These are phyloP conservation scores for Lochmaea crataegi DNA, from an alignment of 2,888 invertebrate genomes.

Conservation along the genomic window DNA sequence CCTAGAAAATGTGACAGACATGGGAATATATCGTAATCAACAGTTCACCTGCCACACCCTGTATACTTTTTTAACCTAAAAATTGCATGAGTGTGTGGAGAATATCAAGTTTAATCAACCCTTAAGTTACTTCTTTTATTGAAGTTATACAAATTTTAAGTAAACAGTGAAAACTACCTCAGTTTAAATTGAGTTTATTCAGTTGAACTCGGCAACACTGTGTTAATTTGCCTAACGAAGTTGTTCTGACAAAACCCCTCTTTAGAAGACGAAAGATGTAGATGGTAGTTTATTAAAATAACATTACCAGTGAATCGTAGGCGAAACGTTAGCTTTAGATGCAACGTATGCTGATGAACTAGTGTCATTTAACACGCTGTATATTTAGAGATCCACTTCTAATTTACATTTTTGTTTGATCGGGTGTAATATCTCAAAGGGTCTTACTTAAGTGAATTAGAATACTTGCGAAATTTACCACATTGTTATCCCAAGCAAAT, in stretches of 20 bases:
- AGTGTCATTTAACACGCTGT: conserved; percentile 16
- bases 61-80: too few species aligned
- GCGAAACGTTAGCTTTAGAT: conserved; percentile 17
- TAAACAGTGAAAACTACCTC: neutral
- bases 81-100: neutral
- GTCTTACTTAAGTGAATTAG: too few species aligned
- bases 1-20: too few species aligned
- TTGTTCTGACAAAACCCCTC: conserved; percentile 44
- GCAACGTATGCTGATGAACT: conserved; percentile 5
- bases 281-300: conserved; percentile 23
- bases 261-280: conserved; percentile 26
- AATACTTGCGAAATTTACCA: too few species aligned
- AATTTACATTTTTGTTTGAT: too few species aligned
- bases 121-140: neutral
- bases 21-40: too few species aligned
- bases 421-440: too few species aligned
- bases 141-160: neutral
- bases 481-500: too few species aligned
- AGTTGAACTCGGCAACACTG: conserved; percentile 35
- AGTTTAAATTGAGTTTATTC: conserved; percentile 17
- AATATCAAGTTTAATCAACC: neutral
- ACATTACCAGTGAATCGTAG: conserved; percentile 28
- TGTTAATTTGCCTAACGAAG: conserved; percentile 48
- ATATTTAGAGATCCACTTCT: neutral
- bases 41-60: too few species aligned